These are phyloP conservation scores for Antennarius maculatus DNA, from an alignment of 2,797 vertebrate genomes.

Conservation along the genomic window DNA sequence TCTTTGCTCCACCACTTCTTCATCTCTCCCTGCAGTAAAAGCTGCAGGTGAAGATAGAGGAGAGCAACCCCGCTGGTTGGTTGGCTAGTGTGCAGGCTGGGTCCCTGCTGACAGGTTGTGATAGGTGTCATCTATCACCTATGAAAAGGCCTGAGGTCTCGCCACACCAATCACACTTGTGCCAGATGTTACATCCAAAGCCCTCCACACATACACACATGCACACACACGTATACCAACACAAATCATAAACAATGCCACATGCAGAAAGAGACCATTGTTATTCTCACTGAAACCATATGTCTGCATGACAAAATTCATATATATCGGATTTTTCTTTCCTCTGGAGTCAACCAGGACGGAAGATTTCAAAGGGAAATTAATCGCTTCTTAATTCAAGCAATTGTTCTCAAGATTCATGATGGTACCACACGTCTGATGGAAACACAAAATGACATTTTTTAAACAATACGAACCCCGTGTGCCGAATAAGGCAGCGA, in stretches of 20 bases:
- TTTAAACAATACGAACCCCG: not conserved
- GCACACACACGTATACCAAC: conserved; percentile 22
- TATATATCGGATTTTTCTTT: conserved; percentile 4
- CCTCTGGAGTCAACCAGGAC: not conserved
- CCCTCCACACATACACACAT: conserved; percentile 27
- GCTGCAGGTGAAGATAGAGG: conserved; percentile 54
- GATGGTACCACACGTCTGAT: not conserved
- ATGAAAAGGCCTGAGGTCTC: conserved; percentile 74
- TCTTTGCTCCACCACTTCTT: conserved; percentile 33
- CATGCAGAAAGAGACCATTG: conserved; percentile 44
- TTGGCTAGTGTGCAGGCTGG: conserved; percentile 59
- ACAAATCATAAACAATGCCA: conserved; percentile 54
- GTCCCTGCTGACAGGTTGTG: conserved; percentile 75
- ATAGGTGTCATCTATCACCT: conserved; percentile 79
- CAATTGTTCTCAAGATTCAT: not conserved
- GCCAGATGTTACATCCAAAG: conserved; percentile 78
- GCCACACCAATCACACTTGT: conserved; percentile 72
- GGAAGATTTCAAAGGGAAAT: not conserved
- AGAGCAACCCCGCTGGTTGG: conserved; percentile 64
- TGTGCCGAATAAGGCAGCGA: not conserved
- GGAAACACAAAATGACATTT: not conserved
- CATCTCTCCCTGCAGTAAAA: conserved; percentile 53
- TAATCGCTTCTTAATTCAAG: not conserved
- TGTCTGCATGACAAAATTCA: conserved; percentile 21
- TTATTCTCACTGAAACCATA: conserved; percentile 47